Evolutionary conservation across 2,888 invertebrate genomes (phyloP), one percentile per base, ranked within the genome.

Genomic region (Apocheima hispidaria): DNA sequence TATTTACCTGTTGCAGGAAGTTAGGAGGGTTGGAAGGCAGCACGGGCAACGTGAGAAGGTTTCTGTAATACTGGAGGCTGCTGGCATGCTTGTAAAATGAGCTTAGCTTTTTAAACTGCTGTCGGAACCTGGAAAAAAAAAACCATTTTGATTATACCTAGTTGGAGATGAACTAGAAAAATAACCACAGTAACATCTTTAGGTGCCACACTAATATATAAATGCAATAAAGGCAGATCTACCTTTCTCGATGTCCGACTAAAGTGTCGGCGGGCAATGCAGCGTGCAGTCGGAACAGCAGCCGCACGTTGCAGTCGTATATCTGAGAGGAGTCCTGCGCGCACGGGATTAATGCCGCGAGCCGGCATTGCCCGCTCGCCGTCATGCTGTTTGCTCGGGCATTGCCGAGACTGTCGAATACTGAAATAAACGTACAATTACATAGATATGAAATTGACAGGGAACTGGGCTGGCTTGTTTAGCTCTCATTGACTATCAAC

Each of bases 351-450:
- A 99, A 93, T 0, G 99, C 99, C 6, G 99, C 98, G 55, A 99
- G 93, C 38, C 99, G 95, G 84, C 99, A 99, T 87, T 99, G 99
- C 0, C 99, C 99, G 65, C 97, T 96, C 64, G 96, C 96, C 0
- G 99, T 99, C 98, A 99, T 99, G 4, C 99, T 99, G 87, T 98
- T 99, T 41, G 98, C 97, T 40, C 98, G 95, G 2, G 98, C 97
- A 91, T 96, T 96, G 85, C 99, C 98, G 80, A 99, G 93, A 0
- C 99, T 98, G 73, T 96, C 96, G 92, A 98, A 99, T 67, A 99
- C 99, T 98, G 78, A 4, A 58, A 60, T 1, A 46, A 18, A 49
- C 3, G 10, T 40, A 23, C 3, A 43, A 30, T 3, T 30, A 9
- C 10, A 2, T 30, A 28, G 2, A 28, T 2, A 7, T 5, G 23